Evolutionary conservation across 37 sponge, comb jelly and placozoan species (phyloP).

Genomic region (Aphrocallistes beatrix): DNA sequence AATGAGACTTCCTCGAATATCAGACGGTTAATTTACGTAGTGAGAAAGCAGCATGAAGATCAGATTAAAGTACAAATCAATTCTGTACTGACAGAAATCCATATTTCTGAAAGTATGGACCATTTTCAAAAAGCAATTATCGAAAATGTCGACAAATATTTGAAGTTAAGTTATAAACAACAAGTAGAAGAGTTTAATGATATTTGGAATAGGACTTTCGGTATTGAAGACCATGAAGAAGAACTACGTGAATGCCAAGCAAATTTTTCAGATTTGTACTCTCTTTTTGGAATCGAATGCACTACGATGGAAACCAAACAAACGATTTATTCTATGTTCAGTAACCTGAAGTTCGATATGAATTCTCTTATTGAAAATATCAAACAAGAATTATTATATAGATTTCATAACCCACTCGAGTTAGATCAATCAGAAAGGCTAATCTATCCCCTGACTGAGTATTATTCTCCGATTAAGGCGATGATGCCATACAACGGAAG

Average conservation of each 20-base stretch:
- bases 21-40: neutral
- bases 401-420: neutral
- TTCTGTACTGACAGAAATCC: neutral
- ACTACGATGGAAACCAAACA: neutral
- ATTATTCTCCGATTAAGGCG: neutral
- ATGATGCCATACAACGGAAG: neutral
- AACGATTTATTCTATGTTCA: neutral
- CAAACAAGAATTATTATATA: neutral
- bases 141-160: constrained; percentile 3
- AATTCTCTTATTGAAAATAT: neutral
- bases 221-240: neutral
- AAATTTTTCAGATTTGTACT: neutral
- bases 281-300: neutral
- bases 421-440: neutral
- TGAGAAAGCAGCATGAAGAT: neutral
- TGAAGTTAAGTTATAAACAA: neutral
- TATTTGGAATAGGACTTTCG: neutral
- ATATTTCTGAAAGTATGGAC: neutral
- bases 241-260: neutral
- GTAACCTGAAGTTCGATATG: neutral
- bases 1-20: neutral
- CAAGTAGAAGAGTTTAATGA: neutral
- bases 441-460: too few relatives aligned
- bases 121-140: neutral
- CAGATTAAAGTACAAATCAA: neutral